Evolutionary conservation across 1,140 invertebrate genomes (phyloP).

Genomic region (Drosophila kikkawai): DNA sequence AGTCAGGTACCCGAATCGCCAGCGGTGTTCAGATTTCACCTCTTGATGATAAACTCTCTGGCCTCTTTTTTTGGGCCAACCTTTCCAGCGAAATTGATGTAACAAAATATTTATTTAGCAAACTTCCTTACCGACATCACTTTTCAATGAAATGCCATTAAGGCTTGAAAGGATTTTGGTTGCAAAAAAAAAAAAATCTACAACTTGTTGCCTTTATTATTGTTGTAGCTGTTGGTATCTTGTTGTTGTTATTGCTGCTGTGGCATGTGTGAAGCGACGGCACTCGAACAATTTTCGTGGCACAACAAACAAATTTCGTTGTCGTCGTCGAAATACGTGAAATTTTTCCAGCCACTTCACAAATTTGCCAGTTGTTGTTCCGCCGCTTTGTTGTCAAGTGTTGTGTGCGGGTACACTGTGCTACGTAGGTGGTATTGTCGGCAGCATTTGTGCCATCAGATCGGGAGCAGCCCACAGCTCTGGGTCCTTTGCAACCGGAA

Average conservation of each 20-base stretch:
- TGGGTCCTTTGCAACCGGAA: constrained; percentile 42
- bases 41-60: constrained; percentile 46
- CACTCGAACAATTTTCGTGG: constrained; percentile 48
- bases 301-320: constrained; percentile 53
- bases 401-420: constrained; percentile 30
- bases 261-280: constrained; percentile 38
- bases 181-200: constrained; percentile 11
- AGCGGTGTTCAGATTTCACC: constrained; percentile 28
- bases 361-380: constrained; percentile 48
- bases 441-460: constrained; percentile 7
- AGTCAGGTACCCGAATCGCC: constrained; percentile 16
- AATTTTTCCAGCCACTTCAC: constrained; percentile 62
- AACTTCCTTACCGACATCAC: constrained; percentile 37
- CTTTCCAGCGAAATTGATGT: constrained; percentile 43
- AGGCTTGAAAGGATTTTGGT: constrained; percentile 50
- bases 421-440: constrained; percentile 53
- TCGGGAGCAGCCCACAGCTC: constrained; percentile 13
- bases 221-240: constrained; percentile 19
- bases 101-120: constrained; percentile 46
- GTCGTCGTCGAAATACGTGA: constrained; percentile 53
- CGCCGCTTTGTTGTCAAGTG: constrained; percentile 53
- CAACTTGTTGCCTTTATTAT: constrained; percentile 43
- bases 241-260: constrained; percentile 15
- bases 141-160: constrained; percentile 52
- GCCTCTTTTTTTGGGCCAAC: constrained; percentile 8